These are phyloP conservation scores for Drosophila rellima DNA, from an alignment of 2,888 invertebrate species.

Conservation along the genomic window DNA sequence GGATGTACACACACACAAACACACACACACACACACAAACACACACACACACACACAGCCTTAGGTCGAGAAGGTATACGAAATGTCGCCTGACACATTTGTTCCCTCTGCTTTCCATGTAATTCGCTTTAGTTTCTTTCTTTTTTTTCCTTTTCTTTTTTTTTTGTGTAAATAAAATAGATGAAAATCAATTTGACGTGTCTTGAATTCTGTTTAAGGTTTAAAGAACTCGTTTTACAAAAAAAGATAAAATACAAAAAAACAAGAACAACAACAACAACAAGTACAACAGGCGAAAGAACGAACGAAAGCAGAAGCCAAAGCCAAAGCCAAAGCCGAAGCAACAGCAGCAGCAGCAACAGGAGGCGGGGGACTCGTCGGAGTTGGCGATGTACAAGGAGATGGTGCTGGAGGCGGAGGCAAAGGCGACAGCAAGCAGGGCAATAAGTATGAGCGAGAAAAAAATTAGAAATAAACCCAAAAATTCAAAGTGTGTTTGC, in stretches of 20 bases:
- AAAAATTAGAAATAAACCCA: constrained; percentile 60
- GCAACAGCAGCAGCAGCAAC: background rate
- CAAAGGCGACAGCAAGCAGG: constrained; percentile 22
- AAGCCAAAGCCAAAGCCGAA: constrained; percentile 4
- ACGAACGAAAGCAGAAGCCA: constrained; percentile 10
- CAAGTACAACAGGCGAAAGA: constrained; percentile 30
- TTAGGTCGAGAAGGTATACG: constrained; percentile 29
- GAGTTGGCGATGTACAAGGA: background rate
- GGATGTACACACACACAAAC: constrained; percentile 38
- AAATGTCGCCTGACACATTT: constrained; percentile 68
- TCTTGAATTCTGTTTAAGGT: constrained; percentile 78
- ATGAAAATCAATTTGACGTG: constrained; percentile 80
- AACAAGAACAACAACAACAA: constrained; percentile 27
- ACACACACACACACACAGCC: constrained; percentile 4
- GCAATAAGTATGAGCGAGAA: constrained; percentile 22
- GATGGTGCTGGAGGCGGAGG: background rate
- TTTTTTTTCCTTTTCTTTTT: constrained; percentile 15
- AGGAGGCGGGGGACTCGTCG: background rate
- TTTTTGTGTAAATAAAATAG: constrained; percentile 75
- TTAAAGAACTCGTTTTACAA: constrained; percentile 76
- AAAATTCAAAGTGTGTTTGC: constrained; percentile 28
- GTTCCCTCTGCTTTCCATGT: constrained; percentile 59
- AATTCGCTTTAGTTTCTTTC: constrained; percentile 66
- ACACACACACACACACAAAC: constrained; percentile 12
- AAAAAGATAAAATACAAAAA: constrained; percentile 28